Evolutionary conservation across 1,140 invertebrate genomes (phyloP), one percentile per base, ranked within the genome.

Genomic region (Drosophila varians): DNA sequence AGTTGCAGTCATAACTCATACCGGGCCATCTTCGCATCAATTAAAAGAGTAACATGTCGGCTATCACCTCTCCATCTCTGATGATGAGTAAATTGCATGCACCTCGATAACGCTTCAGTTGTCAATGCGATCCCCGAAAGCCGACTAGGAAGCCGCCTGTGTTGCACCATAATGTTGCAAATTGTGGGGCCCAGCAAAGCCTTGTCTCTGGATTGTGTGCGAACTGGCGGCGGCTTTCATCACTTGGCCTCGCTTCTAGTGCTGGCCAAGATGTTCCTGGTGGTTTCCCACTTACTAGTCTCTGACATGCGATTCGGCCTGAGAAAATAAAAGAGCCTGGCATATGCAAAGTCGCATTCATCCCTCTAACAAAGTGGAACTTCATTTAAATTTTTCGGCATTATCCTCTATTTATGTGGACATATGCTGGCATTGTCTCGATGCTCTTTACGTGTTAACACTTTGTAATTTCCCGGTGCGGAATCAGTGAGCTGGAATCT

Each of bases 81-180:
- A 87, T 87, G 82, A 87, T 87, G 82, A 87, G 82, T 87, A 87
- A 87, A 87, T 87, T 87, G 82, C 82, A 87, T 87, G 82, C 83
- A 75, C 61, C 58, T 74, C 72, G 82, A 87, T 87, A 87, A 82
- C 83, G 83, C 82, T 88, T 83, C 82, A 82, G 64, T 87, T 87
- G 77, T 69, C 77, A 80, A 87, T 75, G 70, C 58, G 19, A 65
- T 62, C 51, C 51, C 28, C 28, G 9, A 56, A 55, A 12, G 38
- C 25, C 43, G n/a, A n/a, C n/a, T 21, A 38, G 34, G 25, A 52
- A 21, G 4, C 70, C 14, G 7, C 38, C 8, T 26, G 21, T 18
- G 57, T 43, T 8, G 8, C 1, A 38, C 2, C 11, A 21, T 21
- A 46, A 18, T 28, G 43, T 16, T 28, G 58, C 38, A n/a, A 36